A percentile compares a stretch with the other conserved stretches of the same genome.
Conservation (phyloP, 2,888 invertebrate genomes). For the Thymelicus acteon region DNA sequence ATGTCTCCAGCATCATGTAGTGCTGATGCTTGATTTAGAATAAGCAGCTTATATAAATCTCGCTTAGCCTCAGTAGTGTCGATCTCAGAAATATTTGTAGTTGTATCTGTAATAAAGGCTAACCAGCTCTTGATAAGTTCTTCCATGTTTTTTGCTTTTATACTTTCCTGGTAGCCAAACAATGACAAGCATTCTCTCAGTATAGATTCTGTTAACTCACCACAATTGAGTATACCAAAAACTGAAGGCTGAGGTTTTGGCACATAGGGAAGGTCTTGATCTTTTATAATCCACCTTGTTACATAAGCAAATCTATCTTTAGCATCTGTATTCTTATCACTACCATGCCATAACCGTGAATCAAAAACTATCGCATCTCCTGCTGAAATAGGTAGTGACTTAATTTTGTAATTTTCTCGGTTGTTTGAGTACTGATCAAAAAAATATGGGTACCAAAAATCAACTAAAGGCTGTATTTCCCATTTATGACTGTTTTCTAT, state of each 20-base stretch:
- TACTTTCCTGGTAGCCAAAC: background rate
- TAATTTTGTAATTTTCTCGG: background rate
- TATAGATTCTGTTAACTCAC: background rate
- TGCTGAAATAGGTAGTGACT: slow-evolving; percentile 1
- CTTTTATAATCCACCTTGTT: background rate
- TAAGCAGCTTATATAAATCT: background rate
- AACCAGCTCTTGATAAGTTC: background rate
- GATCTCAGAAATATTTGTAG: background rate
- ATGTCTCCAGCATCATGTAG: slow-evolving; percentile 1
- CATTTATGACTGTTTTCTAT: background rate
- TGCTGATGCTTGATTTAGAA: background rate
- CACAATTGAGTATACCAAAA: background rate
- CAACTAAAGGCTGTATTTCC: background rate
- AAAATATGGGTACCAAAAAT: background rate
- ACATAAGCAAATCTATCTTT: background rate
- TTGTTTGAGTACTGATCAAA: background rate
- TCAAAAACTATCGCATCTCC: slow-evolving; percentile 1
- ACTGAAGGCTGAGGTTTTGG: slow-evolving; percentile 1
- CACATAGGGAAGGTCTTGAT: background rate
- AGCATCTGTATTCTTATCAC: background rate
- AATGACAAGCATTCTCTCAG: background rate
- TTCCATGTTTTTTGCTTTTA: background rate
- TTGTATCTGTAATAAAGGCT: background rate
- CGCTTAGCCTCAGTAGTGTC: background rate
- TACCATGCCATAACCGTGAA: slow-evolving; percentile 1